Base-by-base conservation (phyloP, 2,797 vertebrate species). In the Dendrocincla fuliginosa region DNA sequence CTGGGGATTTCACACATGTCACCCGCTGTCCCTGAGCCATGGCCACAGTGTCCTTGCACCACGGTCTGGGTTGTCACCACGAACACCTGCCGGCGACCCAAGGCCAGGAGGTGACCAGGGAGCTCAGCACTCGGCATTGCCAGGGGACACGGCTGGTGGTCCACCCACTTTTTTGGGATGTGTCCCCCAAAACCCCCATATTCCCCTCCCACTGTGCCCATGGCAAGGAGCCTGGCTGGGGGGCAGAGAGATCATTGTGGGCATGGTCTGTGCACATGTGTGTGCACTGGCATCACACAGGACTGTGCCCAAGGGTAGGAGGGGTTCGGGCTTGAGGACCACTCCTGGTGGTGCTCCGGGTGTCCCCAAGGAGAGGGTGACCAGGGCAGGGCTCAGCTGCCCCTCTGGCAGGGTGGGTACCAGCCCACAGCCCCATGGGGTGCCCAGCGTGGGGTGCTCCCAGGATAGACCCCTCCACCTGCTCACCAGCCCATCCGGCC, bases 241-340 rank as follows among this genome's bases (percentile, higher is more conserved):
- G 32, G 20, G 18, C 44, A 24, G 22, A 46, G 46, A 60, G 47
- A 19, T 30, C 11, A 0, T 22, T 20, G 30, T 2, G 0, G 13
- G 18, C 18, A 12, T 1, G 1, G 9, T 37, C 47, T 55, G 49
- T 37, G 37, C 68, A 17, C 24, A 2, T 1, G 0, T 0, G 0
- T 8, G 24, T 28, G 37, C 23, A 8, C 6, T 63, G 46, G 53
- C 32, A 22, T 41, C 20, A 8, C 35, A 10, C 1, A 2, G 50
- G 53, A 39, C 30, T 4, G 2, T 50, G 47, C 14, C 28, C 0
- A 1, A 20, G 19, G 53, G 7, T 10, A 18, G 49, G 46, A 64
- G 24, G 42, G 22, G 4, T 20, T 61, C 0, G 0, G 56, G 32
- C 10, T 47, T 18, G 23, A 33, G 37, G 60, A 10, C 67, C 1